Percentiles rank a stretch among this genome's conserved stretches.
Conservation (phyloP, 2,888 invertebrate species). For the Lysandra bellargus region DNA sequence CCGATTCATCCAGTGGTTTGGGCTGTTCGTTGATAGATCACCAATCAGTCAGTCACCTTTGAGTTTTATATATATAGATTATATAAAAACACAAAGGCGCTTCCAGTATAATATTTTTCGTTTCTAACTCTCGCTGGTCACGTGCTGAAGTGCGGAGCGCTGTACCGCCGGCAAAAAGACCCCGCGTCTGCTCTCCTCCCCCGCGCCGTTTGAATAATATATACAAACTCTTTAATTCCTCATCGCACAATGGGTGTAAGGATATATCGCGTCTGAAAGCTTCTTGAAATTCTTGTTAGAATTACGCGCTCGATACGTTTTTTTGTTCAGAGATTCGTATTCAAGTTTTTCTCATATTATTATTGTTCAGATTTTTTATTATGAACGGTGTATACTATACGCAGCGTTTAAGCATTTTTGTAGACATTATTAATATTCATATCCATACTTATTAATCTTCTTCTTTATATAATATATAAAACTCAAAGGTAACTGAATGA, state of each 20-base stretch:
- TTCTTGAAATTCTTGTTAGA: slow-evolving; percentile 15
- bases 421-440: background rate
- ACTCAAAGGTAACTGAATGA: too few species aligned
- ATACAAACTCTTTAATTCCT: slow-evolving; percentile 68
- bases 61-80: too few species aligned
- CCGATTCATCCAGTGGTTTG: too few species aligned
- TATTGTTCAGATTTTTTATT: background rate
- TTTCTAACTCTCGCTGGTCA: slow-evolving; percentile 64
- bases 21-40: too few species aligned
- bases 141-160: slow-evolving; percentile 76
- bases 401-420: too few species aligned
- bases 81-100: slow-evolving; percentile 43
- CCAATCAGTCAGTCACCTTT: too few species aligned
- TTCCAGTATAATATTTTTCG: slow-evolving; percentile 55
- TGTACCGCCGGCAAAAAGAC: slow-evolving; percentile 76
- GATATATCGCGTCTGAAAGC: slow-evolving; percentile 7
- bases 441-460: background rate
- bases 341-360: background rate
- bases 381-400: background rate
- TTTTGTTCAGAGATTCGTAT: background rate
- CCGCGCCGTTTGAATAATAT: slow-evolving; percentile 75
- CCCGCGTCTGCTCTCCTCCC: slow-evolving; percentile 50
- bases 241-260: slow-evolving; percentile 32
- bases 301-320: slow-evolving; percentile 3
- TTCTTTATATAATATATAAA: too few species aligned